These are phyloP conservation scores for Ovibos moschatus DNA, from an alignment of 2,113 vertebrate species.

Conservation along the genomic window DNA sequence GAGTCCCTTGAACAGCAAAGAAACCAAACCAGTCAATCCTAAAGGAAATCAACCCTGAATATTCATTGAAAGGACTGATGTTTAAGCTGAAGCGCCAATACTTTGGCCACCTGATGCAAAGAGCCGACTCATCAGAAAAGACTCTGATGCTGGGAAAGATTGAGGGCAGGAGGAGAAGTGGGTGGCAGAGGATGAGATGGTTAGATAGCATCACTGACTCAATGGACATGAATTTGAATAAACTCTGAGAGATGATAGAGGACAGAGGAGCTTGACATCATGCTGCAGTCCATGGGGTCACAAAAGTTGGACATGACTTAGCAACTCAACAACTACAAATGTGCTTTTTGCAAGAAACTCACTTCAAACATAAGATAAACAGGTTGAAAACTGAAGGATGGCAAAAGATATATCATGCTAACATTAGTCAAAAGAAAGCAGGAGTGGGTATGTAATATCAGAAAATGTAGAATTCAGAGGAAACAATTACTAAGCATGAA, in stretches of 20 bases:
- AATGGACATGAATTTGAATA: background rate
- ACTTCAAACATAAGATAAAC: conserved; percentile 2
- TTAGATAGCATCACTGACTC: background rate
- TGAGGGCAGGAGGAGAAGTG: background rate
- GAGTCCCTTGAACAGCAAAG: background rate
- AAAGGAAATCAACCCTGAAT: background rate
- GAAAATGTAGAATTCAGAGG: background rate
- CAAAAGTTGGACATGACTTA: background rate
- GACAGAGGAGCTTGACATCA: background rate
- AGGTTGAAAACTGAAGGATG: background rate
- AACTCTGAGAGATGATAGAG: background rate
- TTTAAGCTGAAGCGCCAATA: background rate
- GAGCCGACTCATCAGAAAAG: background rate
- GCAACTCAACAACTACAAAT: background rate
- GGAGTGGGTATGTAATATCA: background rate
- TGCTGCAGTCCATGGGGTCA: background rate
- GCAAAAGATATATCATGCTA: background rate
- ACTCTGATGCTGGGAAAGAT: background rate
- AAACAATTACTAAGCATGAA: conserved; percentile 25
- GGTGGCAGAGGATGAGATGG: background rate
- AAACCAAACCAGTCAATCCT: background rate
- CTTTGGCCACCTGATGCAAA: background rate
- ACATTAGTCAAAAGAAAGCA: conserved; percentile 20
- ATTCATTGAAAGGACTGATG: background rate
- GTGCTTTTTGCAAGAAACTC: background rate